These are phyloP conservation scores for Pterostichus madidus DNA, from an alignment of 2,888 invertebrate species.

Conservation along the genomic window DNA sequence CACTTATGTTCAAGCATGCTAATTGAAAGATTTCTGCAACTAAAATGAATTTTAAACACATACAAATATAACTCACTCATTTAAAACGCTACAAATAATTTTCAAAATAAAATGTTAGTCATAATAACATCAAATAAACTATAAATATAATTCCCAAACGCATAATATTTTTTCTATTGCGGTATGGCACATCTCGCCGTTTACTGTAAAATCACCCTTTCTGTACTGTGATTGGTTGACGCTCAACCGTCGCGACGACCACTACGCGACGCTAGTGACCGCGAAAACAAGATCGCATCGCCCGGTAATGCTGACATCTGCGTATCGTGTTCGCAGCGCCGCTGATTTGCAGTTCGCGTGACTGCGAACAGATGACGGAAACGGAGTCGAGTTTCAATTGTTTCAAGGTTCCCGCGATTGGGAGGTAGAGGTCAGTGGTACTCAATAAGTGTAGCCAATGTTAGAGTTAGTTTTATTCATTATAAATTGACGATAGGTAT, in stretches of 20 bases:
- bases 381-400: constrained; percentile 14
- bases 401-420: constrained; percentile 24
- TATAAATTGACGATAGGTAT: neutral
- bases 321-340: neutral
- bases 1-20: too few species aligned
- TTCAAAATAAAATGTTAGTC: neutral
- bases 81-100: neutral
- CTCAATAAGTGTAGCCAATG: neutral
- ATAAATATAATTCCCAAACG: neutral
- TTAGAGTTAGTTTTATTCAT: neutral
- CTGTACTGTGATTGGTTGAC: constrained; percentile 21
- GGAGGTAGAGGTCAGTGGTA: constrained; percentile 19
- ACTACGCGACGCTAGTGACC: constrained; percentile 27
- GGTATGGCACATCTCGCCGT: neutral
- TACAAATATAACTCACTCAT: too few species aligned
- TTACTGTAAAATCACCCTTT: neutral
- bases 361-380: constrained; percentile 54
- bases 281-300: constrained; percentile 10
- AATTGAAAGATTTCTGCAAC: too few species aligned
- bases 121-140: neutral
- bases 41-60: too few species aligned
- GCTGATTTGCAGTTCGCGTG: constrained; percentile 36
- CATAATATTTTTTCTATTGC: constrained; percentile 5
- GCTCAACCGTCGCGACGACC: constrained; percentile 16
- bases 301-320: constrained; percentile 47